Percentiles rank a stretch among this genome's conserved stretches.
Evolutionary conservation across 2,113 vertebrate species (phyloP).

Genomic region (Tragulus kanchil): DNA sequence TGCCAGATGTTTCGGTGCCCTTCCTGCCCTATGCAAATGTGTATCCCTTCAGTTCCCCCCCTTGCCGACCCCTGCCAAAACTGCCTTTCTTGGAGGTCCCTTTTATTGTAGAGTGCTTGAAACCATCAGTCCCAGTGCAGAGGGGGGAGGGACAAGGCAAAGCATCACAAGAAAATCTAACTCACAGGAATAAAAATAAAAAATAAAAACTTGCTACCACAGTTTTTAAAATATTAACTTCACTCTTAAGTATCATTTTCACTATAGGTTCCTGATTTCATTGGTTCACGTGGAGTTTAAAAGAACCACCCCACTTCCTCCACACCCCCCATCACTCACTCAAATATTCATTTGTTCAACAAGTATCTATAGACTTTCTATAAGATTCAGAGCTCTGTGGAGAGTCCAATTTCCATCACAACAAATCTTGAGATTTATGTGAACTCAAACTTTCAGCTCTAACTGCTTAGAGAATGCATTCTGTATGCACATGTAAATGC

Average conservation of each 20-base stretch:
- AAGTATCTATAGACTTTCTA: conserved; percentile 7
- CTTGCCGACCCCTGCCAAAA: neutral
- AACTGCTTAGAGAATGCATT: neutral
- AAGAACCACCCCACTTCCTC: conserved; percentile 9
- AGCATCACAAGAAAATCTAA: conserved; percentile 24
- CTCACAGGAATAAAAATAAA: neutral
- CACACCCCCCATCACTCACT: neutral
- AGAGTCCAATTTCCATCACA: neutral
- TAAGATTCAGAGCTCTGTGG: neutral
- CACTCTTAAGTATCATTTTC: neutral
- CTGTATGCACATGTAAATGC: neutral
- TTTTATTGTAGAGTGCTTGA: neutral
- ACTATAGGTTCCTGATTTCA: neutral
- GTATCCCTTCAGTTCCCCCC: conserved; percentile 33
- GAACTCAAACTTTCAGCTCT: neutral
- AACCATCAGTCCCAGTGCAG: neutral
- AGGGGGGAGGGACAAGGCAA: neutral
- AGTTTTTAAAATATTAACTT: neutral
- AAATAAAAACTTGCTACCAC: neutral
- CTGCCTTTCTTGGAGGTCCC: neutral
- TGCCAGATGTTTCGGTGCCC: conserved; percentile 88
- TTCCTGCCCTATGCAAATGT: conserved; percentile 85
- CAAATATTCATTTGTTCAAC: neutral
- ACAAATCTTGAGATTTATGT: conserved; percentile 1
- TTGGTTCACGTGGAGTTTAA: neutral